These are phyloP conservation scores for Myiopsitta monachus DNA, from an alignment of 2,113 vertebrate species.

Conservation along the genomic window DNA sequence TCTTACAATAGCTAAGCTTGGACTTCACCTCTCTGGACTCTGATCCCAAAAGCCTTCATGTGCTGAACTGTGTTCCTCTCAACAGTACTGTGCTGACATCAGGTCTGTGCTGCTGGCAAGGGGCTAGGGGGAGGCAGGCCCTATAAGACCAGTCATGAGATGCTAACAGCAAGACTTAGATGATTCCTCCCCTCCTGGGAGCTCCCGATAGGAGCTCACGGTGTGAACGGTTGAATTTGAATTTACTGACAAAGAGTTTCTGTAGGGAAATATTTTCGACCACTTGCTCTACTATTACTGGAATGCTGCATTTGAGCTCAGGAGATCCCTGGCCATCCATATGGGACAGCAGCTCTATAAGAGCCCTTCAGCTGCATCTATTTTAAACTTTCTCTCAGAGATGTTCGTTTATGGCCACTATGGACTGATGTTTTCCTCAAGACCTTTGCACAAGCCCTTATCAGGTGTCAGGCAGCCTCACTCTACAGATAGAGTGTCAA, in stretches of 20 bases:
- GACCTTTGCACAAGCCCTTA: conserved; percentile 26
- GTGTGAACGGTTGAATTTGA: not conserved
- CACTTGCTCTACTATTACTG: not conserved
- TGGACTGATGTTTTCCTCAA: conserved; percentile 1
- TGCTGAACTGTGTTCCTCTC: not conserved
- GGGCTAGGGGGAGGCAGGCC: not conserved
- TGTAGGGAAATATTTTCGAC: not conserved
- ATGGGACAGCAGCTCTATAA: not conserved
- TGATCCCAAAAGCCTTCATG: not conserved
- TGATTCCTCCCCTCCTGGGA: not conserved
- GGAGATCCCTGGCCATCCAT: not conserved
- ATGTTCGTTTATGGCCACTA: conserved; percentile 2
- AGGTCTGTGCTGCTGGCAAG: not conserved
- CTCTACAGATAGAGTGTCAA: conserved; percentile 19
- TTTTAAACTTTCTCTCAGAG: conserved; percentile 15
- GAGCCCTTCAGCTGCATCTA: not conserved
- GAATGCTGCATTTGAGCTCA: not conserved
- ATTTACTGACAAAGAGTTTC: not conserved
- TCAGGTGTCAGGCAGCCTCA: not conserved
- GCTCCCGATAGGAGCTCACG: not conserved
- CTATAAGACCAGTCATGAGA: not conserved
- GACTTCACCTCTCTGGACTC: not conserved
- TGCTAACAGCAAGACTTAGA: not conserved
- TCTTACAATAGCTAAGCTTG: not conserved
- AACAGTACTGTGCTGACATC: not conserved